Evolutionary conservation across 2,888 invertebrate genomes (phyloP), one percentile per base, ranked within the genome.

Genomic region (Patella ulyssiponensis): DNA sequence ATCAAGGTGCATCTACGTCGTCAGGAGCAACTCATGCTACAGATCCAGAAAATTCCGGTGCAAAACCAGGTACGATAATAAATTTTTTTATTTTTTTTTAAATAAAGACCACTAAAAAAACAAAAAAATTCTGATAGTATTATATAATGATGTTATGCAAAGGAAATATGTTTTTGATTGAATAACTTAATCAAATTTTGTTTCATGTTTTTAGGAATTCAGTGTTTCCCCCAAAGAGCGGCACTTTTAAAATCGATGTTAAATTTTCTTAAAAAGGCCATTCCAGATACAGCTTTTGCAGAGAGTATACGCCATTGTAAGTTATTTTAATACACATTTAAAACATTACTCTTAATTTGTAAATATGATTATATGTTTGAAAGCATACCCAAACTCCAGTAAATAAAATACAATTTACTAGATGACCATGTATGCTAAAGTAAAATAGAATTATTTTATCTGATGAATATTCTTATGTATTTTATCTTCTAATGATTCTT

Each of bases 191-290:
- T 44, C 1, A 44, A 44, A 44, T 44, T 44, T 7, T 44, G 44
- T 44, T 52, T 77, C 78, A 78, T 58, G 71, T 56, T 79, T 83
- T 20, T 81, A 88, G 90, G 88, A 83, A 83, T 88, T 17, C 92
- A 92, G 56, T 96, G 96, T 90, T 93, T 96, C 79, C 96, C 96
- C 0, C 96, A 96, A 90, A 93, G 96, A 80, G 96, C 95, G 3
- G 97, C 96, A 4, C 92, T 97, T 3, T 92, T 97, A 5, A 97
- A 97, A 89, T 96, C 96, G 0, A 95, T 97, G 95, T 91, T 97
- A 53, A 97, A 97, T 90, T 96, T 97, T 89, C 90, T 97, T 79
- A 97, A 97, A 91, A 96, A 97, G 91, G 95, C 96, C 14, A 95
- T 96, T 84, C 95, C 92, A 71, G 93, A 93, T 79, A 94, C 95